Percentiles rank a stretch among this genome's conserved stretches.
These are phyloP conservation scores for Tricholauxania praeusta DNA, from an alignment of 2,888 invertebrate species.

Conservation along the genomic window DNA sequence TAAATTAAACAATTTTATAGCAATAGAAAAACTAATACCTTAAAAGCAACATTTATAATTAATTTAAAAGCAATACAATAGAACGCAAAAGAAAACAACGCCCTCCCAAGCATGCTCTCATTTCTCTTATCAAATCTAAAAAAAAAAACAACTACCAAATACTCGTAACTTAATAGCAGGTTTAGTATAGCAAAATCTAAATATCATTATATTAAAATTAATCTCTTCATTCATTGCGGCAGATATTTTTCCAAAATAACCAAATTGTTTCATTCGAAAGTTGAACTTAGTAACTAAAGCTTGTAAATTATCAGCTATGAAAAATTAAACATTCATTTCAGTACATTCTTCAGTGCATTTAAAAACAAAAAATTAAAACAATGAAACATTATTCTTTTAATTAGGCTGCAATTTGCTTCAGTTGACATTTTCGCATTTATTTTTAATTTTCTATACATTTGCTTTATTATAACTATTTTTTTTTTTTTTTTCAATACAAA, in stretches of 20 bases:
- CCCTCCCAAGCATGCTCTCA: constrained; percentile 67
- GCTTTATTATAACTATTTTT: too few species aligned
- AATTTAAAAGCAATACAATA: constrained; percentile 21
- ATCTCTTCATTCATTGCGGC: constrained; percentile 35
- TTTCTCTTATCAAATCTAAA: constrained; percentile 40
- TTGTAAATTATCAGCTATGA: too few species aligned
- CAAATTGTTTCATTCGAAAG: background rate
- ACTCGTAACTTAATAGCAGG: constrained; percentile 36
- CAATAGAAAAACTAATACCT: constrained; percentile 15
- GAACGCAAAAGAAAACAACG: constrained; percentile 51
- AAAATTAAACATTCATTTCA: constrained; percentile 2
- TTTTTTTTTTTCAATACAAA: too few species aligned
- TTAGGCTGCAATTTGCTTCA: constrained; percentile 36
- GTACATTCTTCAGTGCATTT: constrained; percentile 14
- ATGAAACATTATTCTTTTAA: constrained; percentile 14
- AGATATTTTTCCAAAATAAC: constrained; percentile 10
- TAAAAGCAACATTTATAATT: constrained; percentile 17
- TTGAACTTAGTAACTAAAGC: too few species aligned
- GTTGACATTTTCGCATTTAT: constrained; percentile 12
- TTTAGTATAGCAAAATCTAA: constrained; percentile 32
- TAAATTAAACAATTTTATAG: too few species aligned
- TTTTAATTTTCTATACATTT: too few species aligned
- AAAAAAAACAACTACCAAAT: background rate
- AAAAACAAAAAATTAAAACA: constrained; percentile 18
- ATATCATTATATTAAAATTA: constrained; percentile 2